Evolutionary conservation across 2,888 invertebrate species (phyloP), one percentile per base, ranked within the genome.

Genomic region (Brachycybe producta): DNA sequence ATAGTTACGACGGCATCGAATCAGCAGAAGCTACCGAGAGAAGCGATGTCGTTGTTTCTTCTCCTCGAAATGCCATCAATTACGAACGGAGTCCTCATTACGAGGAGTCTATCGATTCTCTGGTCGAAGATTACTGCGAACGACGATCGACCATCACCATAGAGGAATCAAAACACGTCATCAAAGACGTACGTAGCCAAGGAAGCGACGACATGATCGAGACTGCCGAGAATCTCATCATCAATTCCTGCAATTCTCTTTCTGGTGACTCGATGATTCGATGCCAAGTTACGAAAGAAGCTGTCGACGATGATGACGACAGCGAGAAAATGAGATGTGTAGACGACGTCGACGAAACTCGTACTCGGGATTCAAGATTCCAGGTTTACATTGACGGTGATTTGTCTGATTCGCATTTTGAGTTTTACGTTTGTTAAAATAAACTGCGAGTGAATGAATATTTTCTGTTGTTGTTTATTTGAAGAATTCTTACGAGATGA

Each of bases 401-500:
- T 35, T 35, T 35, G 35, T 36, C 17, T 36, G 41, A 8, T 21
- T 7, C 11, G 5, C 23, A 21, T 21, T 21, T 36, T 5, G n/a
- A 21, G 17, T 36, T 2, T 21, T 21, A 2, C 17, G 17, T 36
- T 36, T 5, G 17, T 11, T 8, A 30, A 8, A 8, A 8, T 30
- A 30, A 30, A n/a, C 8, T 11, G 32, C n/a, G 8, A 11, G 8
- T 11, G 8, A 8, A 30, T 11, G 8, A n/a, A 38, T 38, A 13
- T 38, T 17, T 15, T 38, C 7, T n/a, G n/a, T n/a, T n/a, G 11
- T 26, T 28, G 15, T 13, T 45, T 11, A 19, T 34, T 21, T 61
- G 23, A 59, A 67, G 70, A 67, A 54, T 67, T 67, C 55, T 55
- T 68, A 3, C 56, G 65, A 49, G 67, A 69, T 57, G 65, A 67